Conservation (phyloP, 1,140 invertebrate genomes). For the Trichoplusia ni region DNA sequence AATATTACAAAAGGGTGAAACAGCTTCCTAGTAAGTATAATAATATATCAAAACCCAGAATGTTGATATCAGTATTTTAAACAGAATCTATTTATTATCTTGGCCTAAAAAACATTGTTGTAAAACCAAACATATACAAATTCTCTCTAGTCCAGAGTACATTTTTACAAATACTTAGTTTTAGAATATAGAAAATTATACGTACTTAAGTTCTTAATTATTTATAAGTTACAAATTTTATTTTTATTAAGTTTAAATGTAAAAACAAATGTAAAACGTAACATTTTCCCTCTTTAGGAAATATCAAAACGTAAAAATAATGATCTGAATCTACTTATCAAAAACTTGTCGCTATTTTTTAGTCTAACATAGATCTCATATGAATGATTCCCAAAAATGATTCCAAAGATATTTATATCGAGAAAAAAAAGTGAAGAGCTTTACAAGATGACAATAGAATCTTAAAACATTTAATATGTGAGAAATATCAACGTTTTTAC, state of each 20-base stretch:
- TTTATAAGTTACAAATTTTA: neutral
- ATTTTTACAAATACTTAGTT: constrained; percentile 1
- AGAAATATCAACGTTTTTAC: constrained; percentile 39
- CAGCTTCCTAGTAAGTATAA: neutral
- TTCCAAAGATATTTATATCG: constrained; percentile 48
- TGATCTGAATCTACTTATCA: too few relatives aligned
- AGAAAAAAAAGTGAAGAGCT: constrained; percentile 55
- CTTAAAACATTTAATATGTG: constrained; percentile 39
- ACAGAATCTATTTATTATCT: neutral
- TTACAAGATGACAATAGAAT: constrained; percentile 71
- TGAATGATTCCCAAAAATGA: constrained; percentile 59
- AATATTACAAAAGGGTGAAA: constrained; percentile 2
- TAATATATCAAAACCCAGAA: constrained; percentile 9
- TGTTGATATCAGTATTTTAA: constrained; percentile 26
- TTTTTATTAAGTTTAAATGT: neutral
- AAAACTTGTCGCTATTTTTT: too few relatives aligned
- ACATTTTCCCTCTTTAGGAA: too few relatives aligned
- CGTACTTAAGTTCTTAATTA: constrained; percentile 14
- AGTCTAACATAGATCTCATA: constrained; percentile 51
- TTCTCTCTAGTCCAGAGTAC: constrained; percentile 25
- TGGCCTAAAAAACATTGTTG: constrained; percentile 20
- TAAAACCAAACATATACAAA: constrained; percentile 17
- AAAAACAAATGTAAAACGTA: too few relatives aligned
- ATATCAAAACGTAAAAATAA: too few relatives aligned
- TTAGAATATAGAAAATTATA: neutral